phyloP scores from a whole-genome alignment of 2,797 vertebrate species.

The Pangasius larnaudii region DNA sequence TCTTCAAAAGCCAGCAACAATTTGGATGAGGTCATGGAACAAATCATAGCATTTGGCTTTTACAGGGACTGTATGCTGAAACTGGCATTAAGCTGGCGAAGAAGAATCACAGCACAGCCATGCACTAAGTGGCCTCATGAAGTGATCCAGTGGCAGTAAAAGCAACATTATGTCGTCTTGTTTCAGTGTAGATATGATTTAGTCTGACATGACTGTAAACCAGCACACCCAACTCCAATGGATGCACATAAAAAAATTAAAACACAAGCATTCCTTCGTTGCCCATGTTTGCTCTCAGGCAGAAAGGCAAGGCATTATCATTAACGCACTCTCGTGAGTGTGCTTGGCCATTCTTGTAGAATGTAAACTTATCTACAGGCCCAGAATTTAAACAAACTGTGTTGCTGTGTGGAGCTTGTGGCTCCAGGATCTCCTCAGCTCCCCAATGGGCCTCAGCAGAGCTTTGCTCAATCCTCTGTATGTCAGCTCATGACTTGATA shows the following conservation, averaged over 20 bases:
- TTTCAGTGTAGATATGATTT: conserved; percentile 22
- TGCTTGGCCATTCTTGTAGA: conserved; percentile 12
- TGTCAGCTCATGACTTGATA: background rate
- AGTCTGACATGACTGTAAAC: conserved; percentile 22
- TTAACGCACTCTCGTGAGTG: conserved; percentile 1
- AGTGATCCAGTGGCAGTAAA: conserved; percentile 28
- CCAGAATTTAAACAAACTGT: conserved; percentile 35
- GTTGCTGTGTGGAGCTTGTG: conserved; percentile 33
- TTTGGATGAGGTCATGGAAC: conserved; percentile 51
- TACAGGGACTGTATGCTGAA: conserved; percentile 32
- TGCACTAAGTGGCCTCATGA: conserved; percentile 20
- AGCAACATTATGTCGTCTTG: conserved; percentile 38
- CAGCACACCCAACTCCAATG: background rate
- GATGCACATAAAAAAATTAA: background rate
- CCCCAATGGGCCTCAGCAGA: background rate
- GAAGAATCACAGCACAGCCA: conserved; percentile 3
- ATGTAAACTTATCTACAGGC: conserved; percentile 47
- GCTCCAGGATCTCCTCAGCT: conserved; percentile 29
- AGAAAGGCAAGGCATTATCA: conserved; percentile 24
- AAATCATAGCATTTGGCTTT: conserved; percentile 39
- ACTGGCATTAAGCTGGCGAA: conserved; percentile 14
- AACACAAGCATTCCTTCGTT: conserved; percentile 20
- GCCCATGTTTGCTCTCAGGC: conserved; percentile 17
- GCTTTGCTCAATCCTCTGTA: background rate
- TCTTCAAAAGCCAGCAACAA: conserved; percentile 19